Conservation (phyloP, 1,140 invertebrate species). For the Matsumurasca onukii region DNA sequence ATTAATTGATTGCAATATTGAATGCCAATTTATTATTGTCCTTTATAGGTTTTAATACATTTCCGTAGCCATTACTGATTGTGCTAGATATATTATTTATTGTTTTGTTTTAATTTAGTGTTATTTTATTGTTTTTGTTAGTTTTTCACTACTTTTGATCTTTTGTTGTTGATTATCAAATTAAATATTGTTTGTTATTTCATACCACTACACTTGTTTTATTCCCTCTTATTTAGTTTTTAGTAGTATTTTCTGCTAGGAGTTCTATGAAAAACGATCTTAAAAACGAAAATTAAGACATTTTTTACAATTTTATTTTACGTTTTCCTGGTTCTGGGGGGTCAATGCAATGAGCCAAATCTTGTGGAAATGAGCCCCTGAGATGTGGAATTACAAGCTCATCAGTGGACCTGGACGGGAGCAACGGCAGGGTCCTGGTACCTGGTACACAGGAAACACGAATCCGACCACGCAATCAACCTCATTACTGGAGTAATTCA, state of each 20-base stretch:
- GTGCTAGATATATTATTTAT: conserved; percentile 8
- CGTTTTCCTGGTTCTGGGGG: background rate
- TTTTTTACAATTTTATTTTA: background rate
- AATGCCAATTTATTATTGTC: background rate
- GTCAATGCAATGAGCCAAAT: too few species aligned
- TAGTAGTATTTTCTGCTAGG: background rate
- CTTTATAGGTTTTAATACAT: background rate
- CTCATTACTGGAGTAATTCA: too few species aligned
- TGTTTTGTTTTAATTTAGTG: conserved; percentile 19
- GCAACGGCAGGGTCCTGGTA: too few species aligned
- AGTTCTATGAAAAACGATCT: background rate
- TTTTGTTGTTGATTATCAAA: conserved; percentile 17
- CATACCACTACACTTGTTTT: conserved; percentile 2
- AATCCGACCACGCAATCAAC: too few species aligned
- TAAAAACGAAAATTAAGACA: background rate
- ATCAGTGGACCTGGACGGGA: too few species aligned
- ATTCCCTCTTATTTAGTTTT: background rate
- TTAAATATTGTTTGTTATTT: conserved; percentile 21
- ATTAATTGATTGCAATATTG: background rate
- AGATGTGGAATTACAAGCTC: too few species aligned
- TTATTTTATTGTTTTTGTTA: conserved; percentile 7
- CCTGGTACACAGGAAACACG: too few species aligned
- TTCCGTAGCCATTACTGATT: background rate
- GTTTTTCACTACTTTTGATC: conserved; percentile 5
- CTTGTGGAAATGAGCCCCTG: too few species aligned